These are phyloP conservation scores for Diabrotica balteata DNA, from an alignment of 2,888 invertebrate species.

Conservation along the genomic window DNA sequence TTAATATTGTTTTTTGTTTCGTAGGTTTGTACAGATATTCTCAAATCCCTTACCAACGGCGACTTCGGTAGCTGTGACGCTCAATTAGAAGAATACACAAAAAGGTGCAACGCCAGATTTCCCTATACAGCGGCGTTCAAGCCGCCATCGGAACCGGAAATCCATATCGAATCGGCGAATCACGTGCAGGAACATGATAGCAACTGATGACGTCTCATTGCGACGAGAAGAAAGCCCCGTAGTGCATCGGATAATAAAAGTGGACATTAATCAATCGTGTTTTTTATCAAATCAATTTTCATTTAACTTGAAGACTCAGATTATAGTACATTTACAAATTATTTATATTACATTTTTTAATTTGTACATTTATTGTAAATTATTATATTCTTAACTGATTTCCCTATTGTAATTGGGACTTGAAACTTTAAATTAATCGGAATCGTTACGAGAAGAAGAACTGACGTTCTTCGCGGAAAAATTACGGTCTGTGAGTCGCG, in stretches of 20 bases:
- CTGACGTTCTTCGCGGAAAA: background rate
- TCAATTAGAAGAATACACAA: slow-evolving; percentile 73
- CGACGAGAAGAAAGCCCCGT: slow-evolving; percentile 34
- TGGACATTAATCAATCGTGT: slow-evolving; percentile 39
- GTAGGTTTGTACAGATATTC: slow-evolving; percentile 83
- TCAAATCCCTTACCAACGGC: slow-evolving; percentile 78
- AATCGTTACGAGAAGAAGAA: background rate
- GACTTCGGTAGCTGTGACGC: slow-evolving; percentile 80
- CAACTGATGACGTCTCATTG: slow-evolving; percentile 51
- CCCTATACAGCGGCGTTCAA: slow-evolving; percentile 81
- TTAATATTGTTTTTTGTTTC: slow-evolving; percentile 45
- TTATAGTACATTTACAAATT: slow-evolving; percentile 39
- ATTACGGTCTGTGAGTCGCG: background rate
- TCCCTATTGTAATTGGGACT: slow-evolving; percentile 21
- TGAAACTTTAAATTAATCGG: slow-evolving; percentile 19
- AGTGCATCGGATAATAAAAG: slow-evolving; percentile 18
- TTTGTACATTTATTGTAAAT: slow-evolving; percentile 41
- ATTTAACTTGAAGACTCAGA: slow-evolving; percentile 38
- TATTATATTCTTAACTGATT: slow-evolving; percentile 32
- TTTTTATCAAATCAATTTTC: slow-evolving; percentile 35
- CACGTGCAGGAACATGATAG: slow-evolving; percentile 54
- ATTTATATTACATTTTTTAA: slow-evolving; percentile 42
- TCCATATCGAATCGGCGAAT: slow-evolving; percentile 44
- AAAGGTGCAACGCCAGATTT: slow-evolving; percentile 76
- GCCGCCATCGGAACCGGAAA: slow-evolving; percentile 49